Evolutionary conservation across 2,888 invertebrate genomes (phyloP), one percentile per base, ranked within the genome.

Genomic region (Agrilus cyanescens): DNA sequence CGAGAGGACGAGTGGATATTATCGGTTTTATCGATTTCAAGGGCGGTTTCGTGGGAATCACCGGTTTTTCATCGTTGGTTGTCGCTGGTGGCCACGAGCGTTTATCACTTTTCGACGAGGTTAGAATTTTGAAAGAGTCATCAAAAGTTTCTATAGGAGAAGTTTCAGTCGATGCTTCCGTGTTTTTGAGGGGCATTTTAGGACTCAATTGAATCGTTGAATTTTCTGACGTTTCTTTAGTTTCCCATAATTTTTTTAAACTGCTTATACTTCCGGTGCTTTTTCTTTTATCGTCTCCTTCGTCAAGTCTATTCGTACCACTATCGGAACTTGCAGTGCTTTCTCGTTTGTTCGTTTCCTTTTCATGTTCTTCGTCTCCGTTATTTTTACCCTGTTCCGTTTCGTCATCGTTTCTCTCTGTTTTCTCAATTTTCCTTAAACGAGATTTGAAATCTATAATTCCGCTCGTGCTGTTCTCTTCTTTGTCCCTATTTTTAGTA

Each of bases 251-350:
- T 65, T 88, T 88, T 65, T 91, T 91, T 57, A 93, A 72, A 65
- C 88, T 91, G 63, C 83, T 89, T 59, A 93, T 93, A 68, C 89
- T 89, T 48, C 91, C 91, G 38, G 90, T 90, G 65, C 90, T 90
- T 52, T 87, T 82, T 12, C 91, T 75, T 63, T 90, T 91, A 61
- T 88, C 87, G 40, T 88, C 86, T 12, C 77, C 78, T 39, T 84
- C 85, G 7, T 74, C 78, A 25, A 63, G 58, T 53, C 65, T 65
- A 38, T 63, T 48, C 49, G 71, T 66, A 6, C 62, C 62, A 46
- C 65, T 65, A 44, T 67, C 67, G 0, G 64, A 62, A 53, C 68
- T 66, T 12, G 66, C 65, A 3, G 65, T 65, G 47, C 67, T 70
- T 52, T 72, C 69, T 37, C 68, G 58, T 51, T 68, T 68, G 43